phyloP scores from a whole-genome alignment of 2,888 invertebrate genomes.

The Drosophila algonquin region DNA sequence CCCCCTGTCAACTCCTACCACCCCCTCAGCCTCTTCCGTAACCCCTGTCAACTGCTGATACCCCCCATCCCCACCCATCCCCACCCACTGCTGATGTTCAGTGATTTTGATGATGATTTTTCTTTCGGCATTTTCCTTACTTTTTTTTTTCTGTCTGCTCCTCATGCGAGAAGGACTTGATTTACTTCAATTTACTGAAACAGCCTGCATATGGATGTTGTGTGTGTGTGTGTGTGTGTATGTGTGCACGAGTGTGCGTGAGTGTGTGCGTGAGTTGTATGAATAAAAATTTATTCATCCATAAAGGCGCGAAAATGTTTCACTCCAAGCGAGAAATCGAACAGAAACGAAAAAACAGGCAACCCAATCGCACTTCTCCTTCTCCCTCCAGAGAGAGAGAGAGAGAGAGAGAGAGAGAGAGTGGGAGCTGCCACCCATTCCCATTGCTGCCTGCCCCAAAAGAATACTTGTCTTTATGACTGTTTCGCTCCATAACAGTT shows the following conservation, averaged over 20 bases:
- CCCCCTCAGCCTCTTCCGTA: background rate
- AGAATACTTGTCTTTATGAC: constrained; percentile 61
- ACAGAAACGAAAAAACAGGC: constrained; percentile 18
- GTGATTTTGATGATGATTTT: constrained; percentile 66
- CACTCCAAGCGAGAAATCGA: constrained; percentile 42
- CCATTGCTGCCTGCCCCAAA: background rate
- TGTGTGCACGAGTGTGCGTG: constrained; percentile 13
- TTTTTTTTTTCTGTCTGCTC: constrained; percentile 23
- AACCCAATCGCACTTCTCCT: background rate
- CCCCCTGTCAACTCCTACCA: constrained; percentile 10
- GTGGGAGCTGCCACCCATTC: background rate
- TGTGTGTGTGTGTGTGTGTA: background rate
- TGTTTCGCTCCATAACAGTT: constrained; percentile 54
- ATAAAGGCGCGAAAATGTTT: constrained; percentile 70
- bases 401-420: too few relatives aligned
- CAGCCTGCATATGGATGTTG: constrained; percentile 18
- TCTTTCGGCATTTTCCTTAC: constrained; percentile 35
- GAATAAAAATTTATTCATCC: constrained; percentile 73
- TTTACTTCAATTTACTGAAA: constrained; percentile 59
- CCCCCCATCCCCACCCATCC: constrained; percentile 11
- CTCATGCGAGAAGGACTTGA: constrained; percentile 21
- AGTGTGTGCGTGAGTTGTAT: constrained; percentile 39
- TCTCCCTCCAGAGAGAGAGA: background rate
- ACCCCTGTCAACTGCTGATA: constrained; percentile 9
- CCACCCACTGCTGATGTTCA: constrained; percentile 50